Base-by-base conservation (phyloP, 2,888 invertebrate genomes). In the Lasioglossum figueresi region DNA sequence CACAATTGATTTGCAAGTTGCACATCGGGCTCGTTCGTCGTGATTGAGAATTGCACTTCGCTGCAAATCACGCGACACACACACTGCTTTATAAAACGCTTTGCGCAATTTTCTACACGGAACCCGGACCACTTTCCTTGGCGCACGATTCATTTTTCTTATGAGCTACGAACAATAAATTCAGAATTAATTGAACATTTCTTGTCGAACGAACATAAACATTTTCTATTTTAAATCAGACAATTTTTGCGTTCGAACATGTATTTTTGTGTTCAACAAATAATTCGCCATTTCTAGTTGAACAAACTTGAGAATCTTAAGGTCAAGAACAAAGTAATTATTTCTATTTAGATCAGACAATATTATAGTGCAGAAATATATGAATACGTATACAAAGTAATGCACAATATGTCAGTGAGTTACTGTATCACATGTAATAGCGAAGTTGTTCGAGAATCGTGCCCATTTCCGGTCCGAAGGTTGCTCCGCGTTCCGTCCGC, bases 401-500 rank as follows among this genome's bases (percentile, higher is more conserved):
- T 52, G 52, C 23, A n/a, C 8, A 23, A 3, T 52, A 52, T 23
- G 10, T 10, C 52, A 3, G 8, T 23, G 8, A 23, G 10, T 10
- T 52, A 10, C 52, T n/a, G 27, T 27, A 27, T 14, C 1, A 59
- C 14, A 59, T 63, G 31, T 16, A 31, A 52, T 10, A n/a, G 23
- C 10, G 10, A n/a, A 52, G 23, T n/a, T 52, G 0, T 3, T 52
- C 8, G 52, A 34, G 34, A 34, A 23, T 66, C 34, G 34, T 66
- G 31, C 19, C 34, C 19, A 66, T 34, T 34, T 66, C 66, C 31
- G 23, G 16, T 45, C 31, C n/a, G 52, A 82, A 70, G 27, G 72
- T 78, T 83, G 83, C 80, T 89, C 81, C 89, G 85, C 70, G 72
- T 88, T 83, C 75, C 88, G 78, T 75, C 56, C 70, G 70, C 63